Evolutionary conservation across 2,797 vertebrate species (phyloP), one percentile per base, ranked within the genome.

Genomic region (Mastacembelus armatus): DNA sequence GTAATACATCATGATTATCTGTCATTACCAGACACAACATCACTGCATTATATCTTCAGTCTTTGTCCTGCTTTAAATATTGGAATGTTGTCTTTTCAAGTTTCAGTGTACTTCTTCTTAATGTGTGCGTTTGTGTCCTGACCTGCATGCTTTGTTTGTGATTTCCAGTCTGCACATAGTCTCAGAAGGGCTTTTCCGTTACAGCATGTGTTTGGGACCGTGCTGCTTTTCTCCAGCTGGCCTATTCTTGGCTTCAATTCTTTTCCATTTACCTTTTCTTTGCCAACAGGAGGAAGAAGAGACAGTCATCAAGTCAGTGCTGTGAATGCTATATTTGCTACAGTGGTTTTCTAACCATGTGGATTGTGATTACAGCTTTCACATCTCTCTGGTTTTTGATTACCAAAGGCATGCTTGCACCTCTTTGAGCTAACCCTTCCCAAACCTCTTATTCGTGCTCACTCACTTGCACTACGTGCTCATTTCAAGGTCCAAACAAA

Each of bases 291-390:
- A 91, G 90, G 88, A 91, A 81, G 84, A 80, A 36, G 74, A 85
- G 54, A 80, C 94, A 84, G 62, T 86, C 88, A 92, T 83, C 94
- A 96, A 96, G 96, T 98, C 95, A 97, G 96, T 98, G 94, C 92
- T 80, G 4, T 62, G 69, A 82, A 80, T 81, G 67, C 83, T 42
- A 30, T 40, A 61, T 66, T 42, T 58, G 72, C 64, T 52, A n/a
- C 74, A 51, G 64, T 76, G 57, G 59, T 74, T 78, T 52, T 72
- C 71, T 83, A 72, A 81, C 67, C 62, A 67, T 19, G 67, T 66
- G 66, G 81, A 76, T 78, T 83, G 69, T 74, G 84, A 81, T 86
- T 78, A 72, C 67, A 86, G 80, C 60, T 60, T 77, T 67, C 55
- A 45, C 54, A 32, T 78, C 39, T 54, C 49, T 71, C 47, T 77